Evolutionary conservation across 2,113 vertebrate genomes (phyloP), one percentile per base, ranked within the genome.

Genomic region (Oplegnathus fasciatus): DNA sequence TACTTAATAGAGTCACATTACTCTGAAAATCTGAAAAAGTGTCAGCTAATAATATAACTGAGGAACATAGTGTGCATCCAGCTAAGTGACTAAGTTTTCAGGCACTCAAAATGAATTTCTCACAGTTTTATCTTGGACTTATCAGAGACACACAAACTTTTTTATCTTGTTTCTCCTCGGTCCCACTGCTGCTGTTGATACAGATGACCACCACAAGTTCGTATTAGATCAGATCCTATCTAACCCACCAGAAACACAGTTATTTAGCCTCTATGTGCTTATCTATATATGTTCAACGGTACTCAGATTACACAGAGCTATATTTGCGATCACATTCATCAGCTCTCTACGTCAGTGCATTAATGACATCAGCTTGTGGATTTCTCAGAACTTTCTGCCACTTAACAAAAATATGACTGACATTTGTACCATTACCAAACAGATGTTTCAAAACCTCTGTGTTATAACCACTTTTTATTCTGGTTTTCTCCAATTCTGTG

Each of bases 371-470:
- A 44, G 44, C 11, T 44, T 11, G 17, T 24, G 13, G 14, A 50
- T 75, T 85, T 85, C 79, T 73, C 26, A 77, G 82, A 74, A 90
- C 5, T 40, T 3, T 32, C 2, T 40, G 24, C 52, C 18, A 22
- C 11, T 22, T 34, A 10, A 8, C 52, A 46, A 15, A 15, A 14
- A 46, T 46, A 4, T 15, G 15, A 15, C n/a, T 28, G n/a, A 58
- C 24, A 11, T 48, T 44, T 42, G 22, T n/a, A 26, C 24, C 8
- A 42, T 9, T 65, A 10, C 62, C 37, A 40, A 67, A 48, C 37
- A 42, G 32, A 42, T 42, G 40, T 17, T 30, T 14, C 15, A 26
- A 32, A 55, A 42, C 70, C 17, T 70, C 64, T n/a, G n/a, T n/a
- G n/a, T n/a, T n/a, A n/a, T n/a, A n/a, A n/a, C n/a, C n/a, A n/a